Conservation (phyloP, 2,888 invertebrate species). For the Meganola albula region DNA sequence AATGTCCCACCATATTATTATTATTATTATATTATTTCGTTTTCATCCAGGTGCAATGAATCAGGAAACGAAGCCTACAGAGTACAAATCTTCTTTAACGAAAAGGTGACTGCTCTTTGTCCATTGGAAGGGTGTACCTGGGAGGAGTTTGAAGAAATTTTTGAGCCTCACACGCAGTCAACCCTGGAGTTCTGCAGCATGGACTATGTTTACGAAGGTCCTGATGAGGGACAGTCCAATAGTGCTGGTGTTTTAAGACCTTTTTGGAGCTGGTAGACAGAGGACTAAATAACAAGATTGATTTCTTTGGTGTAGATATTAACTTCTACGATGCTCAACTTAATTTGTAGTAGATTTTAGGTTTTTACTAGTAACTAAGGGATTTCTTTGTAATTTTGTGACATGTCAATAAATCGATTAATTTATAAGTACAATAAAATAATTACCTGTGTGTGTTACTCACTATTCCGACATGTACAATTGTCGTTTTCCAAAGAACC, state of each 20-base stretch:
- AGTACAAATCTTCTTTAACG: constrained; percentile 56
- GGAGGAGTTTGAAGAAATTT: constrained; percentile 48
- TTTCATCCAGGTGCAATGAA: constrained; percentile 49
- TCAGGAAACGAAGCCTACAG: constrained; percentile 29
- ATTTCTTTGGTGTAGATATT: no score
- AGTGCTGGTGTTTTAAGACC: constrained; percentile 4
- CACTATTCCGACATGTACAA: no score
- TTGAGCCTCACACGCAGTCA: constrained; percentile 37
- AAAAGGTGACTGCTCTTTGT: constrained; percentile 47
- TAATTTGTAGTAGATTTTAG: no score
- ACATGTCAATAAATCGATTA: no score
- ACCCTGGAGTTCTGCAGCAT: constrained; percentile 49
- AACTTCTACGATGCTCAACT: no score
- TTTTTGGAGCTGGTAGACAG: constrained; percentile 6
- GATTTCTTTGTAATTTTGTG: no score
- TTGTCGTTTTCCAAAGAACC: no score
- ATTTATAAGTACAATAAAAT: no score
- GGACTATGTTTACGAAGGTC: constrained; percentile 20
- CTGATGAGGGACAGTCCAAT: constrained; percentile 6
- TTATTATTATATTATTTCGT: constrained; percentile 15
- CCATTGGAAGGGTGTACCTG: constrained; percentile 54
- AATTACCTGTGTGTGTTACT: no score
- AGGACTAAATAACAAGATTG: background rate
- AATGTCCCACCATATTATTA: background rate
- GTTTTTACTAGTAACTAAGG: no score